A percentile compares a stretch with the other conserved stretches of the same genome.
phyloP scores from a whole-genome alignment of 2,113 vertebrate genomes.

The Cyprinus carpio region DNA sequence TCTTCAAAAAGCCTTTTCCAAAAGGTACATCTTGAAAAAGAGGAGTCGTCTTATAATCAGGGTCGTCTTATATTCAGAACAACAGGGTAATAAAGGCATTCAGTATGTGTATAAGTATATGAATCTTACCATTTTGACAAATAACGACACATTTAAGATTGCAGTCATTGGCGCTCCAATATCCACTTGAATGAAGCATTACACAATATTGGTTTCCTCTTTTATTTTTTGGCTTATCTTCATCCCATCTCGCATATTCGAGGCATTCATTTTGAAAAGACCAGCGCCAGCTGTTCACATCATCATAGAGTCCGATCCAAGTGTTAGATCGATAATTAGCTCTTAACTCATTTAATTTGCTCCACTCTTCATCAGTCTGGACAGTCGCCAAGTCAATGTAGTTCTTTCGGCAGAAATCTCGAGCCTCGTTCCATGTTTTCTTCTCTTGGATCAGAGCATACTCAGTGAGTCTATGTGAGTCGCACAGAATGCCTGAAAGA shows the following conservation, averaged over 20 bases:
- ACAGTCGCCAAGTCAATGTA: too few species aligned
- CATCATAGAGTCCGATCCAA: slow-evolving; percentile 43
- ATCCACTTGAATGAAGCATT: neutral
- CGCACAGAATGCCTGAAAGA: too few species aligned
- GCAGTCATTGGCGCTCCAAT: neutral
- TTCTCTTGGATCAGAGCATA: too few species aligned
- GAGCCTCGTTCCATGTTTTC: too few species aligned
- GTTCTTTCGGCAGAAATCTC: too few species aligned
- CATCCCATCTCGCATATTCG: neutral
- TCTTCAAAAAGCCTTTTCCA: too few species aligned
- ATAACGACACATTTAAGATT: accelerated
- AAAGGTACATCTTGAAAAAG: too few species aligned
- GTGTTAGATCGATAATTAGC: neutral
- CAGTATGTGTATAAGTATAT: neutral
- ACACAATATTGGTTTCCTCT: neutral
- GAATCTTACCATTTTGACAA: neutral
- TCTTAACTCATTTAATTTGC: neutral
- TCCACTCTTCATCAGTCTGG: neutral
- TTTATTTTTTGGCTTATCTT: neutral
- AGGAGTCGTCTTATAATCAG: too few species aligned
- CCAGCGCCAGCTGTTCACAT: slow-evolving; percentile 23
- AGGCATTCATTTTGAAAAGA: neutral
- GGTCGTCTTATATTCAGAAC: too few species aligned
- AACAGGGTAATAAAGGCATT: neutral
- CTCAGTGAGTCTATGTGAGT: too few species aligned